A percentile compares a stretch with the other conserved stretches of the same genome.
Conservation (phyloP, 2,113 vertebrate genomes). For the Salminus brasiliensis region DNA sequence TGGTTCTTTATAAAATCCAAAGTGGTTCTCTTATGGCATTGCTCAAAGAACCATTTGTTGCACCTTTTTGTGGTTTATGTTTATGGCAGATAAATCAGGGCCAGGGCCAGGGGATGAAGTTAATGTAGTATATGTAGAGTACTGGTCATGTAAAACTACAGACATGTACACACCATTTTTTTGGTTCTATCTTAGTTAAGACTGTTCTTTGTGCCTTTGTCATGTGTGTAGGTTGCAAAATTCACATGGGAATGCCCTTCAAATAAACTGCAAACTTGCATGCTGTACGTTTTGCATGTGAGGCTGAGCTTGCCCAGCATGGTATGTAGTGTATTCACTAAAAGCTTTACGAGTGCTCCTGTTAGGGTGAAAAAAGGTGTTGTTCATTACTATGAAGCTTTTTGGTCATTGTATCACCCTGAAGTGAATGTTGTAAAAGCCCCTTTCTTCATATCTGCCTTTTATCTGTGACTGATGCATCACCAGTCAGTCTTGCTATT, state of each 20-base stretch:
- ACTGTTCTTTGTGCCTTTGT: neutral
- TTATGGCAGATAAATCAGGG: conserved; percentile 50
- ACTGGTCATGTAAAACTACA: neutral
- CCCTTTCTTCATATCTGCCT: conserved; percentile 55
- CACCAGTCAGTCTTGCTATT: conserved; percentile 27
- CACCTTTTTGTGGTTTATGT: conserved; percentile 50
- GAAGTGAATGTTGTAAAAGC: conserved; percentile 60
- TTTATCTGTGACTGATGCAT: conserved; percentile 49
- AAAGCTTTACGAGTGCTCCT: neutral
- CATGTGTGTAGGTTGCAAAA: neutral
- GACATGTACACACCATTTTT: neutral
- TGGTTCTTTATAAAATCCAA: too few species aligned
- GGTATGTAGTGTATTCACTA: conserved; percentile 9
- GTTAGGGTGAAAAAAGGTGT: neutral
- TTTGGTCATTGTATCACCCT: conserved; percentile 60
- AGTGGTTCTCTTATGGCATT: too few species aligned
- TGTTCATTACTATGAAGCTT: conserved; percentile 37
- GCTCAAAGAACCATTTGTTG: too few species aligned
- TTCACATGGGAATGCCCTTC: conserved; percentile 14
- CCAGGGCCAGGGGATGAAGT: neutral
- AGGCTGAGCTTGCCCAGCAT: conserved; percentile 25
- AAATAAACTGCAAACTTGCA: conserved; percentile 18
- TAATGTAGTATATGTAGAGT: neutral
- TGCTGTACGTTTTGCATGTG: conserved; percentile 30
- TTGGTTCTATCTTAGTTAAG: neutral